phyloP scores from a whole-genome alignment of 2,113 vertebrate species.

The Lepus americanus region DNA sequence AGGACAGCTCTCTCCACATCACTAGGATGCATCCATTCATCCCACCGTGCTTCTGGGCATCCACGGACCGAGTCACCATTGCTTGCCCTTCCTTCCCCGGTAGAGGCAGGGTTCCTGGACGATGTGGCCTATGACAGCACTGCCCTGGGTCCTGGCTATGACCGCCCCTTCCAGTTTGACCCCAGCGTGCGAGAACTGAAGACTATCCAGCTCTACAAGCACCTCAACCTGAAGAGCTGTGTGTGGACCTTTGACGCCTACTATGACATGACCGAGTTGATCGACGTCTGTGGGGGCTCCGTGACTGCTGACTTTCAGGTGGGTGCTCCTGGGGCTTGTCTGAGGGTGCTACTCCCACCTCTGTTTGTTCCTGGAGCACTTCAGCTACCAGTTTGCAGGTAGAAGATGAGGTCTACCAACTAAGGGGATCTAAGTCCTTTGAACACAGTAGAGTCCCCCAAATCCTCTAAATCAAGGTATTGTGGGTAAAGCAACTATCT shows the following conservation, averaged over 20 bases:
- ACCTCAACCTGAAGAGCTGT: constrained; percentile 98
- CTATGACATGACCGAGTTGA: constrained; percentile 98
- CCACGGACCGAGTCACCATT: background rate
- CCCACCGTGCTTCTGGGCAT: background rate
- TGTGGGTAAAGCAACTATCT: background rate
- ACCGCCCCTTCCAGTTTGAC: constrained; percentile 97
- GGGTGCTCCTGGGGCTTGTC: background rate
- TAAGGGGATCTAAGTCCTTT: background rate
- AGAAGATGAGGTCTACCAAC: background rate
- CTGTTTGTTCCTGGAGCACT: background rate
- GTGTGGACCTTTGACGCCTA: constrained; percentile 98
- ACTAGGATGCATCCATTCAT: background rate
- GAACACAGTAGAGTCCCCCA: background rate
- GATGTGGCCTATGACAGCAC: constrained; percentile 91
- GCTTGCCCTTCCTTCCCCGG: background rate
- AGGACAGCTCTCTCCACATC: background rate
- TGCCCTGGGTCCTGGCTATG: constrained; percentile 93
- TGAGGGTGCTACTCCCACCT: background rate
- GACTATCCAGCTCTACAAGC: constrained; percentile 96
- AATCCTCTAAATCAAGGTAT: constrained; percentile 5
- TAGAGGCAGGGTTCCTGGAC: constrained; percentile 96
- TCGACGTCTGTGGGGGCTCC: constrained; percentile 96
- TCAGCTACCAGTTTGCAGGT: background rate
- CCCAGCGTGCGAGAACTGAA: constrained; percentile 91
- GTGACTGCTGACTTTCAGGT: constrained; percentile 99